phyloP scores from a whole-genome alignment of 1,140 invertebrate species.

The Penaeus indicus region DNA sequence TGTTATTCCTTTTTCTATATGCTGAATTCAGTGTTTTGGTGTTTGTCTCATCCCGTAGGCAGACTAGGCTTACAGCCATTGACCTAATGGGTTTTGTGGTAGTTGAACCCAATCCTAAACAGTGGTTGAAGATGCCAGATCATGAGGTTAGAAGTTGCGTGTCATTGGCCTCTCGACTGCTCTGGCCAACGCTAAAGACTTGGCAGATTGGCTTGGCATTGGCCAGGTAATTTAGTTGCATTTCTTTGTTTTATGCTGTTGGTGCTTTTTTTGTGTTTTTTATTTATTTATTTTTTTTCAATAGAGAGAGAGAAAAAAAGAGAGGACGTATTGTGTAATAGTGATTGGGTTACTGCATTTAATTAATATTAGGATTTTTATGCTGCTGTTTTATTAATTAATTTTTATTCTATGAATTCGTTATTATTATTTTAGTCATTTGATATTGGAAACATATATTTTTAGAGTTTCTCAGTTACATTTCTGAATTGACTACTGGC shows the following conservation, averaged over 20 bases:
- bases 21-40: background rate
- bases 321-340: too few relatives aligned
- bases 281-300: too few relatives aligned
- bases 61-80: slow-evolving; percentile 96
- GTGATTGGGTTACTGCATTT: too few relatives aligned
- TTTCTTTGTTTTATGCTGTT: slow-evolving; percentile 35
- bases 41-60: slow-evolving; percentile 97
- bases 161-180: slow-evolving; percentile 97
- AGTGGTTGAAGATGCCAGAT: slow-evolving; percentile 93
- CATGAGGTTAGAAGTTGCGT: slow-evolving; percentile 83
- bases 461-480: background rate
- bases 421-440: background rate
- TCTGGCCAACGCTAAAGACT: slow-evolving; percentile 95
- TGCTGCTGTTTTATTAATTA: too few relatives aligned
- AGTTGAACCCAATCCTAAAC: slow-evolving; percentile 91
- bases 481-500: background rate
- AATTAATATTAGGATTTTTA: too few relatives aligned
- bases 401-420: background rate
- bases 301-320: too few relatives aligned
- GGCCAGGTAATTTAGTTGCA: slow-evolving; percentile 73
- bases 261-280: too few relatives aligned
- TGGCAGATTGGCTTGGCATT: slow-evolving; percentile 98
- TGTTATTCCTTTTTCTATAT: background rate
- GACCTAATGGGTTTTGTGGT: slow-evolving; percentile 96
- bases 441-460: background rate